Base-by-base conservation (phyloP, 2,888 invertebrate species). In the Noctua comes region DNA sequence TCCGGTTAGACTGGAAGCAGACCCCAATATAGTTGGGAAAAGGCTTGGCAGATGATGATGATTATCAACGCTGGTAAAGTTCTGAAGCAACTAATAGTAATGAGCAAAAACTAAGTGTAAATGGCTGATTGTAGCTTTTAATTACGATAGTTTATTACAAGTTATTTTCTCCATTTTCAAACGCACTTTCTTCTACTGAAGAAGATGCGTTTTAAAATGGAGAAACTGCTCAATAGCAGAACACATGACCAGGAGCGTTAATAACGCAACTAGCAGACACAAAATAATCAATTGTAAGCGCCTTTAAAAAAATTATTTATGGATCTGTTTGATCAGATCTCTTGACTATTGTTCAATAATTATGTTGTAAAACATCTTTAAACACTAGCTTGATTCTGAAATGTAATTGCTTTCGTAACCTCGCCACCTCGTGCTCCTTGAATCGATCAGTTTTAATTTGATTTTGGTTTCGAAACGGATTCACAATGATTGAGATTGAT, bases 391-490 rank as follows among this genome's bases (percentile, higher is more conserved):
- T 68, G 13, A 83, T 57, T 68, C 21, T 64, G 24, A 62, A 70
- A 73, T 48, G 40, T 74, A 65, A 83, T 74, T 68, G 36, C 24
- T 40, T 21, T 62, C 16, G 31, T 79, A 62, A 66, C 21, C 5
- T 31, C 48, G n/a, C 43, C 66, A 36, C 36, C 36, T 36, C 36
- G 5, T 5, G 36, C 36, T 36, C 36, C 51, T 27, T 51, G 13
- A 73, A 79, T 68, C 54, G 40, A 65, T 69, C 54, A 36, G 27
- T 64, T 75, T 73, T 59, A 70, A 75, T 66, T 83, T 71, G 43
- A 68, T 80, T 71, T 51, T 21, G 4, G 31, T 68, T 73, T 27
- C 31, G 48, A 43, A n/a, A 64, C 51, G 21, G 57, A 74, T 64
- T 54, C 54, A 24, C 46, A 46, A 65, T 54, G 8, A 66, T 75